Conservation (phyloP, 2,797 vertebrate genomes). For the Tarsius wallacei region DNA sequence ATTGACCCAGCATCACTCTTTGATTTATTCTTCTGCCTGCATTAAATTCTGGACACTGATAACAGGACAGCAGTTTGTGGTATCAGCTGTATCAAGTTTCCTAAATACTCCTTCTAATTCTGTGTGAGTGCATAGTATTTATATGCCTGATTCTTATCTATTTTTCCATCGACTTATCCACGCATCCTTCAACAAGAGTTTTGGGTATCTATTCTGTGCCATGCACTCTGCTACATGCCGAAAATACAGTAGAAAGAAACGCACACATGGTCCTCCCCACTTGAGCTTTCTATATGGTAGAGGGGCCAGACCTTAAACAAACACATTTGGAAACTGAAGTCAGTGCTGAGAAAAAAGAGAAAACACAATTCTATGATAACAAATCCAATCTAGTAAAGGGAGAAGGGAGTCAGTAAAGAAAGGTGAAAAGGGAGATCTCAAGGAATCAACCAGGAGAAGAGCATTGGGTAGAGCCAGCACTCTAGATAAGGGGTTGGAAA, state of each 20-base stretch:
- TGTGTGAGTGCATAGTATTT: neutral
- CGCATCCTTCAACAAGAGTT: neutral
- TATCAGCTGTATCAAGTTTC: neutral
- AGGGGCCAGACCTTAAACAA: neutral
- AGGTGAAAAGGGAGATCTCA: neutral
- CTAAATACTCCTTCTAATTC: constrained; percentile 3
- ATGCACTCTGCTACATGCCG: neutral
- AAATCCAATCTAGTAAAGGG: neutral
- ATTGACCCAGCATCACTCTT: neutral
- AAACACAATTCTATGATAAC: neutral
- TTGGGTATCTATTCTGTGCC: neutral
- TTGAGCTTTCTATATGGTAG: neutral
- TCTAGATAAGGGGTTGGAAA: neutral
- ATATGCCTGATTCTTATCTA: neutral
- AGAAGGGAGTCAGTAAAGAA: neutral
- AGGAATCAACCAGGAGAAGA: neutral
- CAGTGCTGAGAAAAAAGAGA: neutral
- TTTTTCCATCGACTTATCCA: neutral
- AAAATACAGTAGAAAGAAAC: neutral
- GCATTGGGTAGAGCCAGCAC: neutral
- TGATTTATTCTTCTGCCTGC: constrained; percentile 3
- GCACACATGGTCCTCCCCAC: neutral
- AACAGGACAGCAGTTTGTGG: neutral
- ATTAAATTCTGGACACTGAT: constrained; percentile 32
- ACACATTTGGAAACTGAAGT: constrained; percentile 15